phyloP scores from a whole-genome alignment of 2,797 vertebrate species.

The Jordanella pulchra region DNA sequence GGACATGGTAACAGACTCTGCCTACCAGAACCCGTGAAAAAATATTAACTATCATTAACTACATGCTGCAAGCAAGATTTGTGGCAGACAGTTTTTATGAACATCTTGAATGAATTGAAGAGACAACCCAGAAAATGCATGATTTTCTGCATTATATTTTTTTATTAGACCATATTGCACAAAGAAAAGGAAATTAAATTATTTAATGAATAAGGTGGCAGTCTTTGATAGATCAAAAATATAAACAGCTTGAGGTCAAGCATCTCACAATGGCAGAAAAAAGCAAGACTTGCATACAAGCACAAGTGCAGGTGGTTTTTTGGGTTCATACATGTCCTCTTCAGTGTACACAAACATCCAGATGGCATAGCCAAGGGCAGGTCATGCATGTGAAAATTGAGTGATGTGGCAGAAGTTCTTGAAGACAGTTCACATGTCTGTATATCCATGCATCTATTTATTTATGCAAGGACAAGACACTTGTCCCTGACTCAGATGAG shows the following conservation, averaged over 20 bases:
- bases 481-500: conserved; percentile 51
- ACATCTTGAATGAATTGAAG: not conserved
- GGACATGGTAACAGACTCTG: not conserved
- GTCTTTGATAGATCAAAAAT: conserved; percentile 7
- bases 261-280: conserved; percentile 5
- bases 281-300: not conserved
- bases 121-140: not conserved
- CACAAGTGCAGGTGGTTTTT: not conserved
- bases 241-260: conserved; percentile 3
- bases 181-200: not conserved
- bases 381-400: conserved; percentile 47
- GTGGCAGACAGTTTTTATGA: not conserved
- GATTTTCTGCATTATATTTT: not conserved
- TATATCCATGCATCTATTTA: conserved; percentile 61
- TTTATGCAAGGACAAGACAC: conserved; percentile 63
- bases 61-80: not conserved
- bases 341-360: conserved; percentile 24
- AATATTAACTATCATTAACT: too few species aligned
- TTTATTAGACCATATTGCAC: not conserved
- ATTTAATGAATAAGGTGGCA: not conserved
- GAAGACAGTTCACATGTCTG: conserved; percentile 47
- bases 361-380: conserved; percentile 66
- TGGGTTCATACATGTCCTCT: conserved; percentile 20
- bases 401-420: conserved; percentile 65
- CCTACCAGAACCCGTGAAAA: not conserved